Evolutionary conservation across 2,888 invertebrate species (phyloP), one percentile per base, ranked within the genome.

Genomic region (Drosophila hawaiiensis): DNA sequence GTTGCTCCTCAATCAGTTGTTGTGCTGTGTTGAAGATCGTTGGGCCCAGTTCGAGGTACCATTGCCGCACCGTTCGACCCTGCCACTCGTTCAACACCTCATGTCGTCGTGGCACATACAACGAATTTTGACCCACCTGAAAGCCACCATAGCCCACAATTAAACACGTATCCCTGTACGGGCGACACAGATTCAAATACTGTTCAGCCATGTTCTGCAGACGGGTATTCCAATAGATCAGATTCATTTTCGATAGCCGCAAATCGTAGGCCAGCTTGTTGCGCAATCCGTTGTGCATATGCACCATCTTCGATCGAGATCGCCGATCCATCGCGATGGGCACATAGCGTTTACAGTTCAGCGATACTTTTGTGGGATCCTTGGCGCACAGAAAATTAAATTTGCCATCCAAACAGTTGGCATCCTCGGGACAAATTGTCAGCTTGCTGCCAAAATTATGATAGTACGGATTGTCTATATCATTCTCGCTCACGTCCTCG

Each of bases 141-240:
- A 55, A 28, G 14, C 56, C 64, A 16, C 25, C 14, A 0, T 43
- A 29, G 25, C 82, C 82, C 1, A 82, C n/a, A 3, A 61, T 55
- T 0, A 65, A 52, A 29, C 82, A 82, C 3, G 66, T 80, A 25
- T 83, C 82, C 1, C 47, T 37, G 4, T 41, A 28, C 0, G 70
- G 71, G 0, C 31, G 49, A 43, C 82, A 83, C 10, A 71, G 25
- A 12, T 53, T 29, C 62, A 82, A 53, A 68, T 80, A 82, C 12
- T 43, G 31, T 19, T 83, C 82, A 5, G 82, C 82, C 82, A 83
- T 82, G 0, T 9, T 10, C 52, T 83, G 78, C 50, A 82, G 28
- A 5, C 73, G 43, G 0, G 19, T 25, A 39, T 80, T 83, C 82
- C 82, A 83, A 37, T 83, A 83, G 41, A 78, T 73, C 37, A 80